Evolutionary conservation across 2,113 vertebrate genomes (phyloP).

Genomic region (Oncorhynchus nerka): DNA sequence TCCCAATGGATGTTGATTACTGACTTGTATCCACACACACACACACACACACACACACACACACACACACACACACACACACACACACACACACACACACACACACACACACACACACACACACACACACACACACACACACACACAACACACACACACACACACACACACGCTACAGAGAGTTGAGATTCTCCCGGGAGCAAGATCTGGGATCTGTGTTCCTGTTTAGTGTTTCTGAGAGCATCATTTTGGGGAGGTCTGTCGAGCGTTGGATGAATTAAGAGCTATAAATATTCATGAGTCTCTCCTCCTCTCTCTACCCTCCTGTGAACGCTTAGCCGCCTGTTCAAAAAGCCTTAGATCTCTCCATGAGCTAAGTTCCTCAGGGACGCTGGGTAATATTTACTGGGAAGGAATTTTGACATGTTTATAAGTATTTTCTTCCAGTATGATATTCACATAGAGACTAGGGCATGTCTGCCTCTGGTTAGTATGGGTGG

Average conservation of each 20-base stretch:
- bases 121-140: not conserved
- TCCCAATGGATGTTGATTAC: no score
- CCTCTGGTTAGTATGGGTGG: no score
- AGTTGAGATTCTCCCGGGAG: not conserved
- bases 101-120: no score
- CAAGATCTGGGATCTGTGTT: slow-evolving; percentile 16
- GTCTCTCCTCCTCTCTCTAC: slow-evolving; percentile 24
- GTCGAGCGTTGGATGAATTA: slow-evolving; percentile 38
- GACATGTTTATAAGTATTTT: slow-evolving; percentile 22
- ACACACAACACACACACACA: not conserved
- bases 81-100: not conserved
- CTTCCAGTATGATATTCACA: no score
- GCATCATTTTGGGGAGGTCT: slow-evolving; percentile 33
- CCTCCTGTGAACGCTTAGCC: slow-evolving; percentile 46
- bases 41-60: not conserved
- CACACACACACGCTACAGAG: not conserved
- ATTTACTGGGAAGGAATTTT: slow-evolving; percentile 19
- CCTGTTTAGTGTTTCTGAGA: slow-evolving; percentile 42
- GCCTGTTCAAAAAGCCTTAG: slow-evolving; percentile 32
- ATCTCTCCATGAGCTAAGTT: slow-evolving; percentile 33
- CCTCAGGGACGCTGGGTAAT: slow-evolving; percentile 17
- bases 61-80: not conserved
- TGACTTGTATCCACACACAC: not conserved
- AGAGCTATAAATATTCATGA: slow-evolving; percentile 57
- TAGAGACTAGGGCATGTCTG: no score